Conservation (phyloP, 2,113 vertebrate genomes). For the Syngnathoides biaculeatus region DNA sequence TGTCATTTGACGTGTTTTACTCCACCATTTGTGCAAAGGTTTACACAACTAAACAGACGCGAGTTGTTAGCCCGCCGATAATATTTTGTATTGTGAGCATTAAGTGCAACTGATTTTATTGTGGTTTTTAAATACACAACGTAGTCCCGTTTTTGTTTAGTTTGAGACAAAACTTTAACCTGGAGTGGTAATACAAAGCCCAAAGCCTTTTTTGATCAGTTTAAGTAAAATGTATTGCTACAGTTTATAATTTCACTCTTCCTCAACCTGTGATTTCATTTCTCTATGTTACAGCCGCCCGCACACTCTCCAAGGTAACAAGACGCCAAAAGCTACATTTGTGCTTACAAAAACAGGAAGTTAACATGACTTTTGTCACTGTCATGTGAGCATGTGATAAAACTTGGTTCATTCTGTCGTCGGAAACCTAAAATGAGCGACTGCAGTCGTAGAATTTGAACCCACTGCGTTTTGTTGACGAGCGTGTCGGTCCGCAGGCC, state of each 20-base stretch:
- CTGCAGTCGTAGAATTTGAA: no score
- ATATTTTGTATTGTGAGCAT: no score
- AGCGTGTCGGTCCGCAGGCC: constrained; percentile 18
- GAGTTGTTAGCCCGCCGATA: no score
- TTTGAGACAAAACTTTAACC: no score
- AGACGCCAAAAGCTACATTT: background rate
- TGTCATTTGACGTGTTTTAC: no score
- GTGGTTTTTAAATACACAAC: no score
- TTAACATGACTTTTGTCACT: background rate
- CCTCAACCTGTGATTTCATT: background rate
- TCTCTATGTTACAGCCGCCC: constrained; percentile 21
- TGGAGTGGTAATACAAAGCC: no score
- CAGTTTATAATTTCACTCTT: background rate
- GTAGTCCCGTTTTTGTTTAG: no score
- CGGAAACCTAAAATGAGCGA: background rate
- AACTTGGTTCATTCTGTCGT: background rate
- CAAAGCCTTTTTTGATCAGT: no score
- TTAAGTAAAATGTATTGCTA: background rate
- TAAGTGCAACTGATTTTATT: no score
- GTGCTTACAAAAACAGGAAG: background rate
- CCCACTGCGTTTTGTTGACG: background rate
- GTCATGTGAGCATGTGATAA: background rate
- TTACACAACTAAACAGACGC: no score
- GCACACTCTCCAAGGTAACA: constrained; percentile 21
- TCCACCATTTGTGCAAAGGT: no score